Evolutionary conservation across 2,888 invertebrate species (phyloP).

Genomic region (Ornithoptera priamus): DNA sequence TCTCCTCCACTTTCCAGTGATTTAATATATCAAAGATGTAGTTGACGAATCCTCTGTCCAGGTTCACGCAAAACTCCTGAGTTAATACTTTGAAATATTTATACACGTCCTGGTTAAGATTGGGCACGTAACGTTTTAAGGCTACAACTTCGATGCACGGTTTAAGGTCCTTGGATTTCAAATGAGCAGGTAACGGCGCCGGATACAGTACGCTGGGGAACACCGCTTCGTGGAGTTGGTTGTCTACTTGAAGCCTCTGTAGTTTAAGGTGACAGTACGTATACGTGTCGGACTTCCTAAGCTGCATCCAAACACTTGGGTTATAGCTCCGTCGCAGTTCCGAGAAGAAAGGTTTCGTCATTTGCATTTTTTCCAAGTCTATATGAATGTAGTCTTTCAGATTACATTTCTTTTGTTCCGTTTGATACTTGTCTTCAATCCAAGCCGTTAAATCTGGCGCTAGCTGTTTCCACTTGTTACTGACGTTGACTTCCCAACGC

Average conservation of each 20-base stretch:
- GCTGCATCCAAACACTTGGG: slow-evolving; percentile 87
- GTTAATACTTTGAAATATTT: slow-evolving; percentile 82
- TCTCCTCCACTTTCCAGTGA: slow-evolving; percentile 80
- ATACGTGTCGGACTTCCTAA: slow-evolving; percentile 84
- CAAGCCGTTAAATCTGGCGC: slow-evolving; percentile 88
- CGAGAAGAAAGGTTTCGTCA: slow-evolving; percentile 92
- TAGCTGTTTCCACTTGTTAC: slow-evolving; percentile 88
- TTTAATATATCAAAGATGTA: slow-evolving; percentile 82
- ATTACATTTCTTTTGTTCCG: slow-evolving; percentile 85
- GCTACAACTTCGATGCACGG: slow-evolving; percentile 82
- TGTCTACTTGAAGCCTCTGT: slow-evolving; percentile 86
- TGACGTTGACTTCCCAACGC: slow-evolving; percentile 90
- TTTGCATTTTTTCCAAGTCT: slow-evolving; percentile 91
- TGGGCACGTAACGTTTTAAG: slow-evolving; percentile 74
- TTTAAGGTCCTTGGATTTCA: slow-evolving; percentile 54
- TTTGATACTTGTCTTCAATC: slow-evolving; percentile 89
- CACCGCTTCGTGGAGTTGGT: slow-evolving; percentile 85
- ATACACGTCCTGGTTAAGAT: slow-evolving; percentile 78
- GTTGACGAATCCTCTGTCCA: slow-evolving; percentile 84
- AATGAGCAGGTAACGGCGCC: slow-evolving; percentile 76
- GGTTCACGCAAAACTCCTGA: slow-evolving; percentile 84
- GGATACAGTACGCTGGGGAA: slow-evolving; percentile 85
- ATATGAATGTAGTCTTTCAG: slow-evolving; percentile 89
- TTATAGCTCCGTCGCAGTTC: slow-evolving; percentile 86
- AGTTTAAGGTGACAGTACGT: slow-evolving; percentile 84